Percentiles rank a stretch among this genome's conserved stretches.
phyloP scores from a whole-genome alignment of 2,797 vertebrate genomes.

The Numenius phaeopus region DNA sequence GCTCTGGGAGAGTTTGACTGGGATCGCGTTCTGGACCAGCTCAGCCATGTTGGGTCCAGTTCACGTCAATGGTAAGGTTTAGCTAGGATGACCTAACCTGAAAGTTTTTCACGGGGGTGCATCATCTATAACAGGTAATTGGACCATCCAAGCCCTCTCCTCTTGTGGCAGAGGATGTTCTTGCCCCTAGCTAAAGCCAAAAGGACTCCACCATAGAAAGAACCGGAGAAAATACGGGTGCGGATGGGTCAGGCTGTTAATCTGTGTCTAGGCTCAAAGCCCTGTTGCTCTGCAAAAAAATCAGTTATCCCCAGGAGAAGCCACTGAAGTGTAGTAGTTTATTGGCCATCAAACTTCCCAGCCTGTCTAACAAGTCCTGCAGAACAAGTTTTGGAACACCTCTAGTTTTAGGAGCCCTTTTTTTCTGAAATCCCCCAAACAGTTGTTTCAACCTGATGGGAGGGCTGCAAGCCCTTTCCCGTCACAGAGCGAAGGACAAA shows the following conservation, averaged over 20 bases:
- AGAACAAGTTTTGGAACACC: neutral
- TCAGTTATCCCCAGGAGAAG: neutral
- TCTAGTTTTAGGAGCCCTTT: neutral
- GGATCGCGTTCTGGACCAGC: neutral
- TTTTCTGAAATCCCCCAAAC: fast-evolving
- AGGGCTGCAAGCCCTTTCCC: neutral
- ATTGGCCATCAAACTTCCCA: neutral
- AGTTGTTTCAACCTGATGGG: neutral
- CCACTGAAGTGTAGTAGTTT: neutral
- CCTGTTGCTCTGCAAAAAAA: neutral
- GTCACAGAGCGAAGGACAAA: neutral
- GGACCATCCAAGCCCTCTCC: too few relatives aligned
- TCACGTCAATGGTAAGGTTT: fast-evolving
- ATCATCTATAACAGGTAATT: fast-evolving
- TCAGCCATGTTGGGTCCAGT: neutral
- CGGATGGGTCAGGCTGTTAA: neutral
- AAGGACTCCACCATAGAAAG: neutral
- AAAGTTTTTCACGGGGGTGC: fast-evolving
- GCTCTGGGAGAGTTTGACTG: neutral
- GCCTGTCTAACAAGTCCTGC: neutral
- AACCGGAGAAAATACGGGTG: fast-evolving
- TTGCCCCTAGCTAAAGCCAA: neutral
- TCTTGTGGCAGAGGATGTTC: neutral
- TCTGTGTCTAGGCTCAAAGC: neutral
- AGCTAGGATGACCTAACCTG: neutral